Evolutionary conservation across 2,797 vertebrate genomes (phyloP).

Genomic region (Diglossa cyanea): DNA sequence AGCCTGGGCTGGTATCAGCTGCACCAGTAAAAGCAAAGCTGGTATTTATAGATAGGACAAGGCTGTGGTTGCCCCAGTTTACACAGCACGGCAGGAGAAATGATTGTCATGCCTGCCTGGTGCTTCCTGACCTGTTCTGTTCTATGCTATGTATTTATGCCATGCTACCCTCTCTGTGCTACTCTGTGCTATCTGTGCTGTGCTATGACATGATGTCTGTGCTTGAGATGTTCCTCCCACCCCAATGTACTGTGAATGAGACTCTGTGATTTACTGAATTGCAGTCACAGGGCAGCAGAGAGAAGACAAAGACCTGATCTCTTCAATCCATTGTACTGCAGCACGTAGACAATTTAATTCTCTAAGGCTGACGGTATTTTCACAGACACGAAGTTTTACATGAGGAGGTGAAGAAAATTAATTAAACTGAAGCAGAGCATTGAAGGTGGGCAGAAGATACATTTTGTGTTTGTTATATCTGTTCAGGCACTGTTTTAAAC

Average conservation of each 20-base stretch:
- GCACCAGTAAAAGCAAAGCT: not conserved
- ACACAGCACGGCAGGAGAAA: not conserved
- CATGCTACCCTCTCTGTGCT: not conserved
- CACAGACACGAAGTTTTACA: not conserved
- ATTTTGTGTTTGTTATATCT: not conserved
- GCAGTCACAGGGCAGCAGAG: not conserved
- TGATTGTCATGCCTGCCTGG: not conserved
- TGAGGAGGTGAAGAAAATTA: not conserved
- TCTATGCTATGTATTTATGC: not conserved
- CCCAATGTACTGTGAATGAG: not conserved
- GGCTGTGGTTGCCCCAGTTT: not conserved
- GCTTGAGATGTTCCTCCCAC: not conserved
- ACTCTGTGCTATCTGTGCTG: accelerated
- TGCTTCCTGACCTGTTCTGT: not conserved
- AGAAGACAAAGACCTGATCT: not conserved
- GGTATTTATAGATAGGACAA: not conserved
- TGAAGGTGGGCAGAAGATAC: not conserved
- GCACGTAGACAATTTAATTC: not conserved
- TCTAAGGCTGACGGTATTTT: not conserved
- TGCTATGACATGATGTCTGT: not conserved
- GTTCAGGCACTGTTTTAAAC: not conserved
- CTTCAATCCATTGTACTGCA: not conserved
- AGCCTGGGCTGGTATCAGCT: not conserved
- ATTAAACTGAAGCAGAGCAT: conserved; percentile 7
- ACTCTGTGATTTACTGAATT: not conserved